Percentiles rank a stretch among this genome's conserved stretches.
phyloP scores from a whole-genome alignment of 2,797 vertebrate genomes.

The Sebastes oblongus region DNA sequence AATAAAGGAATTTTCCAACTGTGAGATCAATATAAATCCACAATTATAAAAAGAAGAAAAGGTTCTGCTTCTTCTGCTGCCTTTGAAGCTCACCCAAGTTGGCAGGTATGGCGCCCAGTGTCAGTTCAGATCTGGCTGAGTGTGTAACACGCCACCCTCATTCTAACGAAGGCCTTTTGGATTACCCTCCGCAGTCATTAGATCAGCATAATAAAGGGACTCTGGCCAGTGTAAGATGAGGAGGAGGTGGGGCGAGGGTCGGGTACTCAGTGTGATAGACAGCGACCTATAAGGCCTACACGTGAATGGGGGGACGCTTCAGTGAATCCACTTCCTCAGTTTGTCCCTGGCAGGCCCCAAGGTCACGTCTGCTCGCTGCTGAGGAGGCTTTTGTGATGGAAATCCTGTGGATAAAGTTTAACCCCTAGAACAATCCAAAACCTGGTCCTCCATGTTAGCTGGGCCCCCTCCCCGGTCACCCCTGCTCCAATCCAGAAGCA shows the following conservation, averaged over 20 bases:
- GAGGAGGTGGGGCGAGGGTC: constrained; percentile 48
- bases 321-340: constrained; percentile 74
- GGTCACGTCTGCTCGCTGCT: constrained; percentile 74
- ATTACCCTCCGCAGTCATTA: constrained; percentile 75
- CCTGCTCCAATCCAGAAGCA: constrained; percentile 40
- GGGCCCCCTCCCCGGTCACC: constrained; percentile 10
- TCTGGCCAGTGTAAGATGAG: constrained; percentile 51
- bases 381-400: constrained; percentile 81
- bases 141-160: constrained; percentile 51
- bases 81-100: constrained; percentile 41
- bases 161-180: constrained; percentile 66
- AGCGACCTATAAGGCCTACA: constrained; percentile 68
- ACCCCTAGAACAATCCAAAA: constrained; percentile 73
- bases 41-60: not conserved
- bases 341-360: constrained; percentile 72
- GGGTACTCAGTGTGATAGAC: constrained; percentile 61
- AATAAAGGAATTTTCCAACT: constrained; percentile 3
- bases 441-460: constrained; percentile 60
- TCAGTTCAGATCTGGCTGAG: constrained; percentile 46
- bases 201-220: constrained; percentile 81
- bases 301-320: constrained; percentile 69
- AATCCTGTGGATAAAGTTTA: constrained; percentile 78
- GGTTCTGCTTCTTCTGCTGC: not conserved
- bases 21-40: constrained; percentile 13
- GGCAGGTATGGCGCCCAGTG: constrained; percentile 51